These are phyloP conservation scores for Diorhabda elongata DNA, from an alignment of 1,140 invertebrate species.

Conservation along the genomic window DNA sequence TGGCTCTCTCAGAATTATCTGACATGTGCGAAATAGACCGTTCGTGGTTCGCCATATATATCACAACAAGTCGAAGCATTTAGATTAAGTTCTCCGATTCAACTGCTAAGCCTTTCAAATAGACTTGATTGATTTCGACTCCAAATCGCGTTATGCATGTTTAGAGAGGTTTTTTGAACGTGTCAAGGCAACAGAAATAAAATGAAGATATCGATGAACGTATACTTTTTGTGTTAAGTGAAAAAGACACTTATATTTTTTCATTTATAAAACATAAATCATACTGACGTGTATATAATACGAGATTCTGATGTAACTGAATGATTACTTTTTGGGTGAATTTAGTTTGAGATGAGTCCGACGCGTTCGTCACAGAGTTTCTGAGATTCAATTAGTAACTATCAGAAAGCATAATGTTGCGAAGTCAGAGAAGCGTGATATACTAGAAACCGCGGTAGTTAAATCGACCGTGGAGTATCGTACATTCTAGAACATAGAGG, in stretches of 20 bases:
- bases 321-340: no score
- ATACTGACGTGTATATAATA: no score
- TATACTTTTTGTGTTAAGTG: no score
- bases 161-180: conserved; percentile 20
- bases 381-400: conserved; percentile 1
- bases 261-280: no score
- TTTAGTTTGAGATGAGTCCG: not conserved
- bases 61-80: conserved; percentile 40
- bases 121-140: conserved; percentile 34
- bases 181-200: not conserved
- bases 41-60: conserved; percentile 32
- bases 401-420: not conserved
- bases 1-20: conserved; percentile 35
- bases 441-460: not conserved
- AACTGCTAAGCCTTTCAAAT: conserved; percentile 32
- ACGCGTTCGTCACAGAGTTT: not conserved
- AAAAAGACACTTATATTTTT: no score
- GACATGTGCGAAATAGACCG: conserved; percentile 39
- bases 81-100: conserved; percentile 40
- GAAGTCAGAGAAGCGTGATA: not conserved
- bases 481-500: not conserved
- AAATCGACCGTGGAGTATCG: not conserved
- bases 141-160: conserved; percentile 35
- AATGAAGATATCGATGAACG: no score
- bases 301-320: no score